phyloP scores from a whole-genome alignment of 2,113 vertebrate species.

The Ochotona curzoniae region DNA sequence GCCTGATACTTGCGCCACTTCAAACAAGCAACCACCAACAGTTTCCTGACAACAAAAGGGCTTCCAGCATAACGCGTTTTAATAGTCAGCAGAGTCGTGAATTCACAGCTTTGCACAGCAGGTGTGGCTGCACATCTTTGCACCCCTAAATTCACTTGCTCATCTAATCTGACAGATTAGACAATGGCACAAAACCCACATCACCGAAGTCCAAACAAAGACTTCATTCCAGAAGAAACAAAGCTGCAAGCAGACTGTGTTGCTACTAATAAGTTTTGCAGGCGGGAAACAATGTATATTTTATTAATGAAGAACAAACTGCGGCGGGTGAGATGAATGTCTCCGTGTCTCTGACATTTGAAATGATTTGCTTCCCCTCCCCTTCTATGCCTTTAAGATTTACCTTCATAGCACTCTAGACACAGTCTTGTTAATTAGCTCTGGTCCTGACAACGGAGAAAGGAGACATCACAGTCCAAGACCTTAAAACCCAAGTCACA shows the following conservation, averaged over 20 bases:
- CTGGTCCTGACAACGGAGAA: conserved; percentile 54
- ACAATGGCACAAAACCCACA: conserved; percentile 92
- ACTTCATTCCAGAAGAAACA: conserved; percentile 84
- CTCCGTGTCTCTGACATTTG: conserved; percentile 80
- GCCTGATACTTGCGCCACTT: conserved; percentile 95
- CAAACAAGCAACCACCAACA: conserved; percentile 92
- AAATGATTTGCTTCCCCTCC: conserved; percentile 78
- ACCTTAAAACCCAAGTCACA: conserved; percentile 76
- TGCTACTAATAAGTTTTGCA: conserved; percentile 87
- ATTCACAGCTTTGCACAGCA: conserved; percentile 93
- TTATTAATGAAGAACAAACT: conserved; percentile 87
- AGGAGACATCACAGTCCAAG: neutral
- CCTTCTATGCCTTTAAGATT: conserved; percentile 83
- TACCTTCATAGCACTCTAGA: conserved; percentile 83
- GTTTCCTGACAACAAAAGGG: conserved; percentile 91
- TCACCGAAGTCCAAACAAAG: conserved; percentile 89
- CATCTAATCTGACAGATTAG: conserved; percentile 94
- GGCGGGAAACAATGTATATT: conserved; percentile 87
- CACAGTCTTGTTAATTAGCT: conserved; percentile 87
- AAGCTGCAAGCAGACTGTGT: conserved; percentile 81
- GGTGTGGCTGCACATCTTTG: conserved; percentile 94
- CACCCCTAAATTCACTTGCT: conserved; percentile 93
- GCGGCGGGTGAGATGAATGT: conserved; percentile 70
- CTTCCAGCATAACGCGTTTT: conserved; percentile 89
- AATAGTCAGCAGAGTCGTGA: conserved; percentile 89